Conservation (phyloP, 2,113 vertebrate species). For the Python bivittatus region DNA sequence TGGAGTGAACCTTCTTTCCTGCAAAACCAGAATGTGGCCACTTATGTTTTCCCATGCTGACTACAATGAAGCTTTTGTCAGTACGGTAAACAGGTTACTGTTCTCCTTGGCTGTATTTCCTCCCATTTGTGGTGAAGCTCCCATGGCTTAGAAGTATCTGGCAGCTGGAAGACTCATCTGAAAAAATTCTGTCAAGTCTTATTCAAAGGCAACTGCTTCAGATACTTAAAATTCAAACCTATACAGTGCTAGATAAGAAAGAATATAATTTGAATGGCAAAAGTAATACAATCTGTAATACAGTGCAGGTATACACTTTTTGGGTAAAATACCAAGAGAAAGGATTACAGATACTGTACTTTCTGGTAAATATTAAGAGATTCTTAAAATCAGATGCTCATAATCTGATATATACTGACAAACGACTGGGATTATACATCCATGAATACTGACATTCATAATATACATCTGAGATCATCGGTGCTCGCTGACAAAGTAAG, state of each 20-base stretch:
- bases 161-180: slow-evolving; percentile 48
- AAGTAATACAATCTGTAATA: neutral
- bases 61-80: slow-evolving; percentile 17
- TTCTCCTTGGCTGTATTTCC: slow-evolving; percentile 18
- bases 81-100: slow-evolving; percentile 34
- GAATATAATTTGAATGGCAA: neutral
- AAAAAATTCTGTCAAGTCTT: neutral
- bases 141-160: slow-evolving; percentile 28
- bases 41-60: slow-evolving; percentile 29
- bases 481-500: neutral
- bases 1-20: slow-evolving; percentile 2
- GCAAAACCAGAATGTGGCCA: slow-evolving; percentile 31
- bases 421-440: neutral
- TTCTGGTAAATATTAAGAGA: neutral
- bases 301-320: neutral
- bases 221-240: neutral
- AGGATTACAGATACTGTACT: neutral
- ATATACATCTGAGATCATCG: neutral
- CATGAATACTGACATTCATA: neutral
- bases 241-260: neutral
- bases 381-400: neutral
- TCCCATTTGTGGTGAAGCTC: slow-evolving; percentile 30
- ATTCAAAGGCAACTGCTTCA: neutral
- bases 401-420: neutral
- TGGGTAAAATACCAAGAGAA: neutral